These are phyloP conservation scores for Glaucomys volans DNA, from an alignment of 2,113 vertebrate species.

Conservation along the genomic window DNA sequence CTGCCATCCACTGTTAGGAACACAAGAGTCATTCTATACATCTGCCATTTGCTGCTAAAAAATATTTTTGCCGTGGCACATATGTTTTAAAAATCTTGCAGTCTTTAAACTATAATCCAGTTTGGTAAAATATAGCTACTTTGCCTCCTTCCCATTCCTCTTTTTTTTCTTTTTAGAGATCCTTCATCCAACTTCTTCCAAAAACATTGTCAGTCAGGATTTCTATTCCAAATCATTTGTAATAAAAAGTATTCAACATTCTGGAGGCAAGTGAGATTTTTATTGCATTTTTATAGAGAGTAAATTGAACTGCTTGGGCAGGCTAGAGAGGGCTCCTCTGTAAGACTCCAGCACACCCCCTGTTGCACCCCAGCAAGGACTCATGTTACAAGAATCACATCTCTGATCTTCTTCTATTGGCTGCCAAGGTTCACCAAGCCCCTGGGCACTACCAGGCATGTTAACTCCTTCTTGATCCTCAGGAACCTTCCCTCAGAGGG, in stretches of 20 bases:
- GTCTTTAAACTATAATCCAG: neutral
- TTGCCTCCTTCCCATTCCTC: neutral
- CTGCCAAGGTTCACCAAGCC: neutral
- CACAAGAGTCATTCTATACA: neutral
- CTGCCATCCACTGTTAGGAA: neutral
- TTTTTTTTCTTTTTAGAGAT: constrained; percentile 14
- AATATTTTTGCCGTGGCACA: neutral
- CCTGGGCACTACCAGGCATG: neutral
- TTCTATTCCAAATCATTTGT: constrained; percentile 56
- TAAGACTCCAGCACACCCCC: constrained; percentile 20
- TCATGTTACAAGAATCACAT: constrained; percentile 65
- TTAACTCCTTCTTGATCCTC: constrained; percentile 60
- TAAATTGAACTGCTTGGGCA: constrained; percentile 62
- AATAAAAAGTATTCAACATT: constrained; percentile 61
- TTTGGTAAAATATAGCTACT: neutral
- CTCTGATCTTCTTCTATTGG: constrained; percentile 57
- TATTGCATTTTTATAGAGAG: constrained; percentile 75
- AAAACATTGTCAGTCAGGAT: constrained; percentile 58
- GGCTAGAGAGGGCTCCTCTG: constrained; percentile 46
- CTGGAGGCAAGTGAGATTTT: constrained; percentile 69
- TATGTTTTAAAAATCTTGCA: neutral
- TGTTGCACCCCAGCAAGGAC: neutral
- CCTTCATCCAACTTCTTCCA: constrained; percentile 49
- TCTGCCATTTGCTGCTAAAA: neutral
- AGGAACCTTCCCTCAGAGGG: neutral